phyloP scores from a whole-genome alignment of 2,888 invertebrate species.

The Sericinus montela region DNA sequence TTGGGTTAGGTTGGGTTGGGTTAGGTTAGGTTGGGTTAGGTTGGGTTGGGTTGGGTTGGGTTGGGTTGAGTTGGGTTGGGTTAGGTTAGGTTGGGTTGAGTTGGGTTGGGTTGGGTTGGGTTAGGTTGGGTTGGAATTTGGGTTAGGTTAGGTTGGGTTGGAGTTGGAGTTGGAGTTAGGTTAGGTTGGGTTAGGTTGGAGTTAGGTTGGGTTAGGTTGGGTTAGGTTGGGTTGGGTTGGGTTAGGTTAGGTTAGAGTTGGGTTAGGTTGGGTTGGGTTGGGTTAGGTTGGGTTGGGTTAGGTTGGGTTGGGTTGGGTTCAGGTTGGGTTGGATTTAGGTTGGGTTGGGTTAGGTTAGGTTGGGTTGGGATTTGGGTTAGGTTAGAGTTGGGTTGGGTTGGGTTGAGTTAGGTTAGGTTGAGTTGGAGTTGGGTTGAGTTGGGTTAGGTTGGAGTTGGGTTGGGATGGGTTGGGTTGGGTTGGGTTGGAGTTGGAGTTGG shows the following conservation, averaged over 20 bases:
- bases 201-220: too few species aligned
- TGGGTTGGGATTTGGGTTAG: constrained; percentile 20
- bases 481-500: too few species aligned
- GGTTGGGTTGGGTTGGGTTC: constrained; percentile 17
- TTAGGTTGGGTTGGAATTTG: constrained; percentile 19
- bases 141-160: constrained; percentile 21
- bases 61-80: constrained; percentile 18
- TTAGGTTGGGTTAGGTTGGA: too few species aligned
- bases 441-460: too few species aligned
- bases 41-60: constrained; percentile 18
- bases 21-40: constrained; percentile 19
- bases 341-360: constrained; percentile 19
- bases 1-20: constrained; percentile 10
- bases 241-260: too few species aligned
- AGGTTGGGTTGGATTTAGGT: constrained; percentile 15
- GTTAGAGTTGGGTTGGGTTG: too few species aligned
- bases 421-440: too few species aligned
- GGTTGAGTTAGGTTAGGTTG: too few species aligned
- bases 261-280: constrained; percentile 19
- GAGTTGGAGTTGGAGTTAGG: too few species aligned
- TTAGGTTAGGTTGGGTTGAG: background rate
- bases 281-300: constrained; percentile 22
- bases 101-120: constrained; percentile 20
- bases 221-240: constrained; percentile 13
- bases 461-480: too few species aligned